These are phyloP conservation scores for Coelopa frigida DNA, from an alignment of 1,140 invertebrate species.

Conservation along the genomic window DNA sequence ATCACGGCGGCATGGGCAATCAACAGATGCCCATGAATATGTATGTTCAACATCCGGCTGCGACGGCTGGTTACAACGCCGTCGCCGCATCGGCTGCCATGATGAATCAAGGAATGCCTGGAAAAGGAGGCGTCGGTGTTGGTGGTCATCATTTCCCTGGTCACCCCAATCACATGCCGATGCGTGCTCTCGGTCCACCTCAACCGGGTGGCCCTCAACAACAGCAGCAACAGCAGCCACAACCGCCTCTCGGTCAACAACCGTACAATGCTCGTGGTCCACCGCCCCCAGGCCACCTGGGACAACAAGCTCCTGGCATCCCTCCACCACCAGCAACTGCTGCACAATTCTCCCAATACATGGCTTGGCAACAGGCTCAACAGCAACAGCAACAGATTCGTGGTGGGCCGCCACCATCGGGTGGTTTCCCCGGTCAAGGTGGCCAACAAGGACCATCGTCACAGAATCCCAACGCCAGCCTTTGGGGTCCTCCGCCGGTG, in stretches of 20 bases:
- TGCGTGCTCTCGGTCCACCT: conserved; percentile 18
- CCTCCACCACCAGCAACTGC: conserved; percentile 3
- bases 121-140: conserved; percentile 5
- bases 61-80: conserved; percentile 14
- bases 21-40: conserved; percentile 12
- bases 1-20: conserved; percentile 12
- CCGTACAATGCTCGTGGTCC: conserved; percentile 13
- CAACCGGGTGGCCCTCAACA: conserved; percentile 12
- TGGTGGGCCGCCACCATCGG: conserved; percentile 9
- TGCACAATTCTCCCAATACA: conserved; percentile 15
- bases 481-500: conserved; percentile 41
- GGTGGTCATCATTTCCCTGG: conserved; percentile 27
- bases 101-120: conserved; percentile 15
- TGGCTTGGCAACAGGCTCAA: conserved; percentile 17
- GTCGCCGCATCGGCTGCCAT: conserved; percentile 12
- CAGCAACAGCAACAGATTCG: conserved; percentile 12
- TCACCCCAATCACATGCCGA: conserved; percentile 18
- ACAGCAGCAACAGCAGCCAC: conserved; percentile 12
- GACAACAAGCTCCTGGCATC: neutral
- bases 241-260: conserved; percentile 14
- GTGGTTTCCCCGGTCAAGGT: conserved; percentile 17
- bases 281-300: conserved; percentile 11
- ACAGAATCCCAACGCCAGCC: conserved; percentile 40
- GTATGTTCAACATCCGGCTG: conserved; percentile 13
- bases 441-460: conserved; percentile 17